phyloP scores from a whole-genome alignment of 2,113 vertebrate species.

The Heterocephalus glaber region DNA sequence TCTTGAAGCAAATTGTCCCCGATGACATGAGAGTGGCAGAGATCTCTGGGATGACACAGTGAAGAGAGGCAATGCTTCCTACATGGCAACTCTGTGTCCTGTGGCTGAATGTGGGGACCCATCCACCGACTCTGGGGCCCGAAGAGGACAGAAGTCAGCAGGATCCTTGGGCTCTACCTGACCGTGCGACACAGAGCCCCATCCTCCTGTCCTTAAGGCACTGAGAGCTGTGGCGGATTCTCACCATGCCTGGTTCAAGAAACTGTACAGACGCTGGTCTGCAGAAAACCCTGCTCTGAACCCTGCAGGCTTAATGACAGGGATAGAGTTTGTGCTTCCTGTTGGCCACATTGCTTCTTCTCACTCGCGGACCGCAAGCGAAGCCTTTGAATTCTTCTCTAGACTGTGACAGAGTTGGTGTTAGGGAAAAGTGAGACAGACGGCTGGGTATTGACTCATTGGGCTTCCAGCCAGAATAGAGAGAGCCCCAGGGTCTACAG shows the following conservation, averaged over 20 bases:
- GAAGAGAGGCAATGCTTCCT: background rate
- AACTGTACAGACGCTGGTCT: background rate
- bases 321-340: background rate
- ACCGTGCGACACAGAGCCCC: background rate
- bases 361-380: background rate
- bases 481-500: background rate
- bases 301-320: background rate
- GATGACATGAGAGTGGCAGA: background rate
- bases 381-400: background rate
- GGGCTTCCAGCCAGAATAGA: background rate
- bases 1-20: background rate
- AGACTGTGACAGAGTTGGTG: background rate
- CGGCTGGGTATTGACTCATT: background rate
- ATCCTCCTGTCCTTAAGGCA: background rate
- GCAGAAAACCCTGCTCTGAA: background rate
- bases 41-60: background rate
- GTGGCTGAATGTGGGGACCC: background rate
- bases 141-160: background rate
- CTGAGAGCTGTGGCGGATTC: background rate
- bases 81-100: background rate
- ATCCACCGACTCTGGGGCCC: background rate
- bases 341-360: background rate
- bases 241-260: background rate
- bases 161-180: background rate
- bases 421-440: background rate